Base-by-base conservation (phyloP, 2,113 vertebrate species). In the Chroicocephalus ridibundus region DNA sequence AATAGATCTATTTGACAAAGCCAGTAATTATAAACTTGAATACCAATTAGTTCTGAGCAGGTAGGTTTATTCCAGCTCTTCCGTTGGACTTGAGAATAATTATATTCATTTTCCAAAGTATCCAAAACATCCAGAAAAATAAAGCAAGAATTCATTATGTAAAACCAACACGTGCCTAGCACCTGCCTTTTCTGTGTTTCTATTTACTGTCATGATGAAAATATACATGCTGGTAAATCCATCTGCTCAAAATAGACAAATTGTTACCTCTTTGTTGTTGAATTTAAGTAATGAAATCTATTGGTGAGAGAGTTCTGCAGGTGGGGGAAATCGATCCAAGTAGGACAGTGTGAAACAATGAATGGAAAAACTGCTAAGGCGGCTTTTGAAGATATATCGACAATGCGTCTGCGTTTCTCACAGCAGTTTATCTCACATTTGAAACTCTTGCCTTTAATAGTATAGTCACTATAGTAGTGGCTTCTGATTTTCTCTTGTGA, bases 1-100 rank as follows among this genome's bases (percentile, higher is more conserved):
- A 95, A 96, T 95, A 96, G 94, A 97, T 97, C 94, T 94, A 81
- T 97, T 94, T 97, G 96, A 97, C 94, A 95, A 95, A 97, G 49
- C 46, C 75, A 95, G 95, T 96, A 97, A 97, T 98, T 98, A 97
- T 83, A 83, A 92, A 87, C 89, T 86, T 96, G 96, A 95, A 91
- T 88, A 86, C 66, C 92, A 97, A 97, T 97, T 97, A 97, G 61
- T 88, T 96, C 77, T 86, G 76, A 96, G 77, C 46, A 75, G 36
- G 78, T 68, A 87, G 38, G 88, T 77, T 91, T 91, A 88, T 93
- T 96, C 49, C 52, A 94, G 57, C 18, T 81, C 58, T 90, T 94
- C 47, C 6, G 3, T 46, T 80, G 71, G 93, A 75, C 34, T 90
- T 89, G 34, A 82, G 55, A 86, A 68, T 81, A 54, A 62, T 94